Conservation (phyloP, 2,888 invertebrate species). For the Drosophila fulvimacula region DNA sequence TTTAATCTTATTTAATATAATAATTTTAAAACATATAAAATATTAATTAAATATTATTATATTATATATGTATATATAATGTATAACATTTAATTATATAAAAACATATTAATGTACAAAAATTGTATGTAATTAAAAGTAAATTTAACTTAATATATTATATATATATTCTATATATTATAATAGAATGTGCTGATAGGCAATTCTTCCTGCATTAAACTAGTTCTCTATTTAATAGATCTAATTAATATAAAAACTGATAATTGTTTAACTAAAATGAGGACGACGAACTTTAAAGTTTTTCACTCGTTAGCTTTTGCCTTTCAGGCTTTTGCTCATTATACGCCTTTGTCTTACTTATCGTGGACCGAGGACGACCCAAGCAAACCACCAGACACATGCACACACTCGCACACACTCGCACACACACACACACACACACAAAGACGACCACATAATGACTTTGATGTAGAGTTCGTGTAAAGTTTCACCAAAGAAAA, state of each 20-base stretch:
- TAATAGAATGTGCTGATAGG: no score
- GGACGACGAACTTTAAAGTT: neutral
- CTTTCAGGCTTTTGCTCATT: slow-evolving; percentile 4
- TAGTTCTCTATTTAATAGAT: neutral
- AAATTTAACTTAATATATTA: no score
- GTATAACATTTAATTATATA: no score
- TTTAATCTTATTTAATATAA: no score
- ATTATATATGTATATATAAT: no score
- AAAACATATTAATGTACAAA: no score
- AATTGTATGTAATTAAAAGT: no score
- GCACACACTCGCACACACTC: no score
- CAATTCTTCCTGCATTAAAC: neutral
- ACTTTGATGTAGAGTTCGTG: slow-evolving; percentile 56
- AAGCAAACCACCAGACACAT: slow-evolving; percentile 41
- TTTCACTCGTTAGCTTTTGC: neutral
- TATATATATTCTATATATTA: no score
- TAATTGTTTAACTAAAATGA: neutral
- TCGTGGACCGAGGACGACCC: slow-evolving; percentile 10
- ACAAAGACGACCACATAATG: slow-evolving; percentile 56
- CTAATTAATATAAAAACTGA: neutral
- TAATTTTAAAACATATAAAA: no score
- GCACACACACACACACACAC: slow-evolving; percentile 39
- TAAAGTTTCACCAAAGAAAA: slow-evolving; percentile 76
- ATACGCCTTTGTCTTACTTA: slow-evolving; percentile 13
- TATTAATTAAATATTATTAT: no score